Evolutionary conservation across 1,140 invertebrate genomes (phyloP), one percentile per base, ranked within the genome.

Genomic region (Ceratoteleas bidentatus): DNA sequence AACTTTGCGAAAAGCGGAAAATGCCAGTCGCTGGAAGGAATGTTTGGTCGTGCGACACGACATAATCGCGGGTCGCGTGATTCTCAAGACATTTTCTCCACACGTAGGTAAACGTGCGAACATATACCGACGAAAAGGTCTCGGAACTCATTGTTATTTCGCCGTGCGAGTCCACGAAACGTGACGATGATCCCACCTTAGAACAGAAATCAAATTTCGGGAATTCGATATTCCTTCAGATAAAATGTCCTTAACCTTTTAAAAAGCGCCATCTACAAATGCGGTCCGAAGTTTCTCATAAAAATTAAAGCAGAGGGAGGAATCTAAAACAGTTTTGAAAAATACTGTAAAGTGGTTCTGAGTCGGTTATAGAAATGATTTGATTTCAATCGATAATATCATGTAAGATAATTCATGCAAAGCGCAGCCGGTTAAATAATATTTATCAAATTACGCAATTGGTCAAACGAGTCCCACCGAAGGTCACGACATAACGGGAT

Each of bases 401-500:
- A n/a, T n/a, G n/a, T n/a, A n/a, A n/a, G n/a, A n/a, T n/a, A n/a
- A n/a, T 36, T 56, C 53, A 53, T 32, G 11, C n/a, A 11, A 60
- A 33, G 57, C 38, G 45, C 6, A 61, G 49, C 13, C 38, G 33
- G 33, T 66, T 66, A 66, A 54, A 54, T 66, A 53, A 66, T 66
- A 68, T 68, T 68, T 68, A 57, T n/a, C 10, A 10, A 47, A 68
- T 34, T 68, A 47, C 33, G 16, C 16, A 47, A 68, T 36, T 16
- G 15, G 13, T 32, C 16, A 57, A 68, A 56, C 38, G 57, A 68
- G 61, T 15, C 34, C 53, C 24, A 14, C 5, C 64, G 53, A 68
- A 68, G 64, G 64, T 68, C 52, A 49, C 57, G 64, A 56, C 24
- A 56, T 70, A 70, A 70, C 56, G 34, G 66, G 49, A 53, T 72